Percentiles rank a stretch among this genome's conserved stretches.
These are phyloP conservation scores for Propithecus perrieri DNA, from an alignment of 2,797 vertebrate genomes.

Conservation along the genomic window DNA sequence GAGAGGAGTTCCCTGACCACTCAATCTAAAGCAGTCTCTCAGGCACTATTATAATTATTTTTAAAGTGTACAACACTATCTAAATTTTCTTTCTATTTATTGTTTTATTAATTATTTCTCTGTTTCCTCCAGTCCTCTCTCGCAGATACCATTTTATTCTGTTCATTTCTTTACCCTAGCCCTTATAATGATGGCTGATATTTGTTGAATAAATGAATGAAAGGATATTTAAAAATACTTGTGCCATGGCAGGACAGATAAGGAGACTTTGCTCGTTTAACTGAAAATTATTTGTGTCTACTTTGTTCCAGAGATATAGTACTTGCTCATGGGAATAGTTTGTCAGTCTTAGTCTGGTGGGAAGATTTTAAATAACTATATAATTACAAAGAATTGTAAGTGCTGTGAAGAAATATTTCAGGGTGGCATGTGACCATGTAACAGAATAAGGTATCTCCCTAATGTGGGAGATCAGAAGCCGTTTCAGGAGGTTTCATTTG, in stretches of 20 bases:
- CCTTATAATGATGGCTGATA: neutral
- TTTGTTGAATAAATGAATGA: neutral
- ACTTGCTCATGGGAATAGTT: neutral
- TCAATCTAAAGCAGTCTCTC: neutral
- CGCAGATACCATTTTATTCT: neutral
- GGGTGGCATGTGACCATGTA: neutral
- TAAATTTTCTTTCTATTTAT: neutral
- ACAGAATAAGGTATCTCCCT: neutral
- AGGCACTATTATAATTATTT: neutral
- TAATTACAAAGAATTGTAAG: neutral
- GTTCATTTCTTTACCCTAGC: neutral
- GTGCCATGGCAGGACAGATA: neutral
- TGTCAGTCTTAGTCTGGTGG: neutral
- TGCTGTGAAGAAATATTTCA: neutral
- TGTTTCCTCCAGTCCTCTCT: neutral
- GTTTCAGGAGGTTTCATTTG: neutral
- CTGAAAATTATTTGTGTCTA: neutral
- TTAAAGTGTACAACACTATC: neutral
- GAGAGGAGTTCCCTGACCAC: neutral
- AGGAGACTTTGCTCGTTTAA: neutral
- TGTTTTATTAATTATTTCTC: neutral
- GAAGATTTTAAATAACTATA: neutral
- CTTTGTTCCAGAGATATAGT: neutral
- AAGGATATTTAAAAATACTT: neutral
- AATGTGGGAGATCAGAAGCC: neutral